Conservation (phyloP, 1,140 invertebrate genomes). For the Leguminivora glycinivorella region DNA sequence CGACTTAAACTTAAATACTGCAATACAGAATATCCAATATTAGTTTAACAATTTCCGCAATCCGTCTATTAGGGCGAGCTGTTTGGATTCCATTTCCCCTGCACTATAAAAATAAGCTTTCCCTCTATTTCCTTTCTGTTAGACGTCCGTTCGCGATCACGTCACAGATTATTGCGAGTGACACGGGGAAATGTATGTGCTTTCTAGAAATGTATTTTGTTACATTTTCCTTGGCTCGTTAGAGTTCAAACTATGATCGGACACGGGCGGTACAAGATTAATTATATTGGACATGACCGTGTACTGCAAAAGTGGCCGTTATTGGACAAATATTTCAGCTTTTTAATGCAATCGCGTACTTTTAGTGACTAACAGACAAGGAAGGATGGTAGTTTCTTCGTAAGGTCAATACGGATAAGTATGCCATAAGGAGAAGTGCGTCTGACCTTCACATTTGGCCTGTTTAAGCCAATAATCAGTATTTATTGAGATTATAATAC, state of each 20-base stretch:
- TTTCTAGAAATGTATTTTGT: not conserved
- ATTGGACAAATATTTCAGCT: too few relatives aligned
- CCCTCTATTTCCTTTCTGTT: conserved; percentile 30
- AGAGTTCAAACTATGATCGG: too few relatives aligned
- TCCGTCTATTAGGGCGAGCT: conserved; percentile 1
- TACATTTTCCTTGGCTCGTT: not conserved
- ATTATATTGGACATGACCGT: not conserved
- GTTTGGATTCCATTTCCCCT: conserved; percentile 16
- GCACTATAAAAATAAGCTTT: conserved; percentile 25
- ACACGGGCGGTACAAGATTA: not conserved
- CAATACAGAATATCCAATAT: not conserved
- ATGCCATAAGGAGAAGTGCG: too few relatives aligned
- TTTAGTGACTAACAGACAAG: too few relatives aligned
- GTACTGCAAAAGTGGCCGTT: not conserved
- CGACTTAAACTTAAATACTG: not conserved
- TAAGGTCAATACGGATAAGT: too few relatives aligned
- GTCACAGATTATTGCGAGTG: conserved; percentile 5
- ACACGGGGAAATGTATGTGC: not conserved
- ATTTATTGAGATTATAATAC: too few relatives aligned
- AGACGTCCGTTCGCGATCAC: conserved; percentile 27
- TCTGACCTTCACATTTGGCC: too few relatives aligned
- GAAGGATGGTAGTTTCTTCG: too few relatives aligned
- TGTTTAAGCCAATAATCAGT: too few relatives aligned
- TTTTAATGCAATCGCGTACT: too few relatives aligned
- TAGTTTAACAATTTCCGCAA: conserved; percentile 4